Evolutionary conservation across 2,113 vertebrate genomes (phyloP).

Genomic region (Chitala chitala): DNA sequence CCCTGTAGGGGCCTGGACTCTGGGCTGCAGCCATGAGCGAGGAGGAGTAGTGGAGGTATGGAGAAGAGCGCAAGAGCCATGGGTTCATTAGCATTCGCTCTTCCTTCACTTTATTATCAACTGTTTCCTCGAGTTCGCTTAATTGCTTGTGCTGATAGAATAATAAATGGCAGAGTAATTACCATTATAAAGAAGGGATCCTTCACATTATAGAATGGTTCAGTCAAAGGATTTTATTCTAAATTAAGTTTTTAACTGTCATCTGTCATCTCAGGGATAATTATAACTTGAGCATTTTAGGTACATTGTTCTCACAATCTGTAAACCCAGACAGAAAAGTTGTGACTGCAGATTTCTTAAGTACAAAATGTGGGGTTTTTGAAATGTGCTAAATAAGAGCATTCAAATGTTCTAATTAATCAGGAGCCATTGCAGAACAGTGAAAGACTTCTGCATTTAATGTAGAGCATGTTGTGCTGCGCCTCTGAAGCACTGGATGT

Average conservation of each 20-base stretch:
- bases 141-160: constrained; percentile 99
- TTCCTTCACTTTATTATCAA: constrained; percentile 98
- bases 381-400: constrained; percentile 65
- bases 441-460: constrained; percentile 51
- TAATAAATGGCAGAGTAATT: constrained; percentile 99
- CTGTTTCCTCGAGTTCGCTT: constrained; percentile 99
- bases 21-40: constrained; percentile 79
- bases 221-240: constrained; percentile 99
- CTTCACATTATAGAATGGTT: constrained; percentile 99
- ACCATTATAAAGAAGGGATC: constrained; percentile 99
- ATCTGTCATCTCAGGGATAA: constrained; percentile 99
- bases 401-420: constrained; percentile 63
- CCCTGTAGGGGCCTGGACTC: constrained; percentile 67
- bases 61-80: constrained; percentile 91
- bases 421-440: constrained; percentile 52
- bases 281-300: constrained; percentile 99
- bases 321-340: constrained; percentile 60
- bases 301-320: constrained; percentile 80
- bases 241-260: constrained; percentile 99
- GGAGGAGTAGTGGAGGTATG: constrained; percentile 82
- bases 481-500: no score
- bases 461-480: no score
- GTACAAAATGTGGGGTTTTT: constrained; percentile 54
- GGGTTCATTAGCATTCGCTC: constrained; percentile 99
- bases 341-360: constrained; percentile 58